Evolutionary conservation across 2,797 vertebrate genomes (phyloP).

Genomic region (Hypotaenidia philippensis): DNA sequence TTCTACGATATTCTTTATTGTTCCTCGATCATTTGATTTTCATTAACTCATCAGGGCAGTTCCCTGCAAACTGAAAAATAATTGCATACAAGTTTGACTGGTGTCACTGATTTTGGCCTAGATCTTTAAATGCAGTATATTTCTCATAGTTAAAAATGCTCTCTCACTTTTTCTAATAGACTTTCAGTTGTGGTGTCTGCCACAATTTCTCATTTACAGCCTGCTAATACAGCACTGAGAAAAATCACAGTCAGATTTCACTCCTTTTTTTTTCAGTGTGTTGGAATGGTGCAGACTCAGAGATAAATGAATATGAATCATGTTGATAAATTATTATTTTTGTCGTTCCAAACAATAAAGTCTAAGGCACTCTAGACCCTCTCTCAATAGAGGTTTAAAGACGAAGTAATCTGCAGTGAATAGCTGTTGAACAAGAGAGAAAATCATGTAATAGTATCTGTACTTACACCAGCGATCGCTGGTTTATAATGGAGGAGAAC

Average conservation of each 20-base stretch:
- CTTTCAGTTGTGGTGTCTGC: background rate
- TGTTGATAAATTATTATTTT: slow-evolving; percentile 37
- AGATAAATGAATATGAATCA: background rate
- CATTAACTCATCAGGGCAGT: background rate
- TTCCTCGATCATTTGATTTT: background rate
- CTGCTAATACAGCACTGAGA: background rate
- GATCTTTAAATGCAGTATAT: background rate
- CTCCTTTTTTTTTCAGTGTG: background rate
- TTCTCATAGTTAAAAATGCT: background rate
- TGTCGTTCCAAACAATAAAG: background rate
- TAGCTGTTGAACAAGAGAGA: slow-evolving; percentile 56
- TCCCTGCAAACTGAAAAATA: background rate
- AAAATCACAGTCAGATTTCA: background rate
- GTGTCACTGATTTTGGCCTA: background rate
- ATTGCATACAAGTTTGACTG: background rate
- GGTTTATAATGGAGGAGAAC: slow-evolving; percentile 31
- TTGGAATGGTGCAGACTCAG: background rate
- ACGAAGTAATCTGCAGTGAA: slow-evolving; percentile 52
- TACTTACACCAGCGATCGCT: slow-evolving; percentile 44
- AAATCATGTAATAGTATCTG: slow-evolving; percentile 49
- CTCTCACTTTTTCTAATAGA: background rate
- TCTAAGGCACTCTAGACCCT: slow-evolving; percentile 12
- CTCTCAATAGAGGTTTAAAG: slow-evolving; percentile 17
- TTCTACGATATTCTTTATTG: background rate
- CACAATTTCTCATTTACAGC: background rate